phyloP scores from a whole-genome alignment of 2,888 invertebrate species.

The Teinopalpus imperialis region DNA sequence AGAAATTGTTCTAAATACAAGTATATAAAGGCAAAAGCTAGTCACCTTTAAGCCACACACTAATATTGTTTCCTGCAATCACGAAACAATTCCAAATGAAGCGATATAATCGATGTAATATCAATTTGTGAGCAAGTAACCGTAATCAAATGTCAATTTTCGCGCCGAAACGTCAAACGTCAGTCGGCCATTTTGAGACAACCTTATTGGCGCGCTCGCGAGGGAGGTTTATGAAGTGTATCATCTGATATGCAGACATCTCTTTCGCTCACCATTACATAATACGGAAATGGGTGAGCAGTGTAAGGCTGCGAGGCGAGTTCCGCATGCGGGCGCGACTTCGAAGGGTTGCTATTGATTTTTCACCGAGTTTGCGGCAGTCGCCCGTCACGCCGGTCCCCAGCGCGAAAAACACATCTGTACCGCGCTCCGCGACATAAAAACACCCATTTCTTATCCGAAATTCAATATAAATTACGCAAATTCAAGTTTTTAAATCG shows the following conservation, averaged over 20 bases:
- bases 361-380: conserved; percentile 77
- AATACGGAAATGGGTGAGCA: conserved; percentile 77
- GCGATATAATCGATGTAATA: conserved; percentile 61
- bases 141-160: conserved; percentile 69
- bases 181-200: conserved; percentile 62
- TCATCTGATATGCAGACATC: conserved; percentile 49
- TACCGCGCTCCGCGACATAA: conserved; percentile 65
- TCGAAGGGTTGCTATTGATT: conserved; percentile 75
- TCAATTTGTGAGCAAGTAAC: conserved; percentile 52
- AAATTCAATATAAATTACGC: conserved; percentile 42
- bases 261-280: conserved; percentile 63
- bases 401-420: conserved; percentile 73
- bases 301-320: conserved; percentile 59
- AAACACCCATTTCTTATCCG: conserved; percentile 48
- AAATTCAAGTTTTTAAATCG: conserved; percentile 35
- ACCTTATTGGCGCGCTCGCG: conserved; percentile 55
- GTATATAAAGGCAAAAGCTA: background rate
- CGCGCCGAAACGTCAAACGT: conserved; percentile 77
- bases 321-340: conserved; percentile 73
- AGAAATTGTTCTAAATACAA: too few relatives aligned
- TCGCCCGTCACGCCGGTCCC: conserved; percentile 71
- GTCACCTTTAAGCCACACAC: background rate
- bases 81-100: conserved; percentile 48
- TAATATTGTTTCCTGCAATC: conserved; percentile 32
- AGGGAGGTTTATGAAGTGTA: conserved; percentile 56